phyloP scores from a whole-genome alignment of 2,797 vertebrate genomes.

The Lutjanus campechanus region DNA sequence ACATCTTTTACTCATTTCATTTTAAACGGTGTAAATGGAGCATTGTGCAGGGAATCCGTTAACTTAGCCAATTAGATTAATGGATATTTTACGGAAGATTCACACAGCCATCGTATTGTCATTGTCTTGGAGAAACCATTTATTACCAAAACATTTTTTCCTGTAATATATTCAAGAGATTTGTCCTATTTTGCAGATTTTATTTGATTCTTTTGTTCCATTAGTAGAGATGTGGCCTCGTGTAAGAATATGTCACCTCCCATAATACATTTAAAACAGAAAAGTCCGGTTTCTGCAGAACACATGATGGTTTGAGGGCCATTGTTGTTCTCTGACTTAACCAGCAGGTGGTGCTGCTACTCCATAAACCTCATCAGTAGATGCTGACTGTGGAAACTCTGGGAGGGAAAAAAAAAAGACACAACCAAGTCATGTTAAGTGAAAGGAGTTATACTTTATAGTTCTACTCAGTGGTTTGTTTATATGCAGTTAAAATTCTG shows the following conservation, averaged over 20 bases:
- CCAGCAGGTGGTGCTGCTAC: constrained; percentile 75
- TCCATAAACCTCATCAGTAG: constrained; percentile 25
- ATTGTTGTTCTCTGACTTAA: constrained; percentile 32
- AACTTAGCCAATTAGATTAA: constrained; percentile 21
- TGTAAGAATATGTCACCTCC: constrained; percentile 8
- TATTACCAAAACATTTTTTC: constrained; percentile 26
- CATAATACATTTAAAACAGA: background rate
- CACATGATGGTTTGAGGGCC: background rate
- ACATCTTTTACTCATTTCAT: constrained; percentile 5
- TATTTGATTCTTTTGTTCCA: constrained; percentile 18
- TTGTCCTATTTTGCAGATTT: background rate
- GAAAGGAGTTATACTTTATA: constrained; percentile 6
- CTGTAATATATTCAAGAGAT: background rate
- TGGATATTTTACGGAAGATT: background rate
- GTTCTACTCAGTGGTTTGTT: constrained; percentile 14
- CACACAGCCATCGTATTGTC: constrained; percentile 5
- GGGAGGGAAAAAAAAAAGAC: background rate
- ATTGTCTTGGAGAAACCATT: constrained; percentile 17
- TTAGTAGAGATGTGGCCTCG: background rate
- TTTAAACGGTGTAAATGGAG: constrained; percentile 24
- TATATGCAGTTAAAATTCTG: constrained; percentile 6
- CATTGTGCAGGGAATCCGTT: constrained; percentile 34
- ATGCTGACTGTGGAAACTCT: constrained; percentile 23
- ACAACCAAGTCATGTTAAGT: constrained; percentile 16
- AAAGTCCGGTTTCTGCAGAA: background rate